phyloP scores from a whole-genome alignment of 2,797 vertebrate species.

The Halcyon badia region DNA sequence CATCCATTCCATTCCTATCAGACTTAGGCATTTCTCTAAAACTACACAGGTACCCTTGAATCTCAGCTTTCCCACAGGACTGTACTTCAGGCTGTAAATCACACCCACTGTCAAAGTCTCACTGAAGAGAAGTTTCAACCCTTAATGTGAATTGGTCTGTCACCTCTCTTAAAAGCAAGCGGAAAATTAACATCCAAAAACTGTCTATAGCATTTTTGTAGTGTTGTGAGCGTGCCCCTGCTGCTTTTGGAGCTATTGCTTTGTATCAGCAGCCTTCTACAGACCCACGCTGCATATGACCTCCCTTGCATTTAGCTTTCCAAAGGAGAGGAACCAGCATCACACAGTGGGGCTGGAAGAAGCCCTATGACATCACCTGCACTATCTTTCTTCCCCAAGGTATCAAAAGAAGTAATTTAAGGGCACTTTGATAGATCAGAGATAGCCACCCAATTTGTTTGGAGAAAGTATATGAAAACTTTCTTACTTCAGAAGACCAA shows the following conservation, averaged over 20 bases:
- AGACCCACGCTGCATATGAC: rapidly evolving
- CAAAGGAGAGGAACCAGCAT: not conserved
- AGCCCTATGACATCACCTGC: conserved; percentile 37
- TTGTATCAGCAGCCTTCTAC: not conserved
- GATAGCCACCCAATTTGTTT: conserved; percentile 67
- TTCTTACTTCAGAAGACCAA: conserved; percentile 33
- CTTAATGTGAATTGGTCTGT: not conserved
- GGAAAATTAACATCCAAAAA: not conserved
- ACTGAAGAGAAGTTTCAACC: not conserved
- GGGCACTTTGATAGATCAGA: conserved; percentile 46
- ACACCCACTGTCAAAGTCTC: not conserved
- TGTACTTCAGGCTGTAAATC: not conserved
- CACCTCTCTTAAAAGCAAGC: not conserved
- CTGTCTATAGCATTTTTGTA: not conserved
- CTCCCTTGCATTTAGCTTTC: not conserved
- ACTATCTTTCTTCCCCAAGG: conserved; percentile 41
- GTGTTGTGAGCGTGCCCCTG: not conserved
- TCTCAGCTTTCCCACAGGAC: not conserved
- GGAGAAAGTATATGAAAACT: conserved; percentile 32
- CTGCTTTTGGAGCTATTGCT: not conserved
- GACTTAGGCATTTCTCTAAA: not conserved
- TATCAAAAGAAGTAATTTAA: conserved; percentile 57
- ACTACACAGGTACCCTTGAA: rapidly evolving
- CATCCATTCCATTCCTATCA: not conserved
- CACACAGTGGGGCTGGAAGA: not conserved